Evolutionary conservation across 2,797 vertebrate species (phyloP), one percentile per base, ranked within the genome.

Genomic region (Microctenopoma lineatum): DNA sequence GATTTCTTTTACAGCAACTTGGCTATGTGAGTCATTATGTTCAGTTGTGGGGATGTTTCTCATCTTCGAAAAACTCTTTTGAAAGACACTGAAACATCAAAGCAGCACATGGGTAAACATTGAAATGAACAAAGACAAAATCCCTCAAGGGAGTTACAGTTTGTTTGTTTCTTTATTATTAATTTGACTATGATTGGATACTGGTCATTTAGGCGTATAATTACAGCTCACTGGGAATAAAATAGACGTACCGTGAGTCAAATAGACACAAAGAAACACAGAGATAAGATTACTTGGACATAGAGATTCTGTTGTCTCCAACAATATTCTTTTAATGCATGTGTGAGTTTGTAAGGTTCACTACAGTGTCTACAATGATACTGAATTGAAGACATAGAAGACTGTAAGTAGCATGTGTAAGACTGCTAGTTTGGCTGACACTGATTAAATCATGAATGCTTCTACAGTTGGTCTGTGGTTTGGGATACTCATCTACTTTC

Each of bases 11-110:
- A 34, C 47, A 71, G 10, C 13, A 46, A 14, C 39, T 61, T 50
- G 13, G 10, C 29, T 36, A 7, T 73, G 55, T 45, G 47, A 52
- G 44, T 34, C 18, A 65, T 51, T 63, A 21, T 25, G 11, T 76
- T 13, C 15, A 58, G 7, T 52, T 71, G 38, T 7, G 7, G 8
- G 4, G 46, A 2, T 55, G 44, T 27, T 29, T 13, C 64, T 62
- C 4, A 15, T n/a, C 13, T 59, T 34, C 13, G 29, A 67, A 45
- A 60, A 59, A 29, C 10, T 3, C 9, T 1, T 54, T 44, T 69
- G 15, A 61, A 55, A 59, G 34, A 39, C 21, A 48, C 21, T 47
- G 44, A 27, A 11, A 9, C 12, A 59, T 62, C 32, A 52, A 67
- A 39, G 27, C n/a, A 54, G 38, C 0, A 0, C 6, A 68, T 11